Conservation (phyloP, 64 coral and sea anemone species). For the Exaiptasia diaphana region DNA sequence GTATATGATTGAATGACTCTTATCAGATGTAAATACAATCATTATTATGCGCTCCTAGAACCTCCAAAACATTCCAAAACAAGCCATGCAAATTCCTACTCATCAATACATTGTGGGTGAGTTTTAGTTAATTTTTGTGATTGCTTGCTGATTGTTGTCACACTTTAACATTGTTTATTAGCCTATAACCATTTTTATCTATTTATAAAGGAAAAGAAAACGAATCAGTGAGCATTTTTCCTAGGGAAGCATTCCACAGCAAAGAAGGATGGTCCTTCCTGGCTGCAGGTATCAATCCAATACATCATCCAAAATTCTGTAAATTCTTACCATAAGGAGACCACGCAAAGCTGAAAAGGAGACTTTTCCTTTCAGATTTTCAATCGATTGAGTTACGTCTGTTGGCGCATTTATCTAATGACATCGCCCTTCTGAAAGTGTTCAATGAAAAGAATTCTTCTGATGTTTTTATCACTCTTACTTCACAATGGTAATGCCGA, state of each 20-base stretch:
- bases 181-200: no score
- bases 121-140: no score
- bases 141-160: no score
- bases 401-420: constrained; percentile 79
- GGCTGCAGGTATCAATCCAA: constrained; percentile 62
- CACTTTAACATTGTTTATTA: no score
- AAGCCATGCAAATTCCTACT: constrained; percentile 25
- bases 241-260: constrained; percentile 65
- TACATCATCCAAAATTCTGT: background rate
- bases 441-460: constrained; percentile 48
- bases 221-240: constrained; percentile 47
- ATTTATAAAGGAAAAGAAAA: constrained; percentile 70
- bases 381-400: constrained; percentile 84
- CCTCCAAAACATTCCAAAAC: constrained; percentile 80
- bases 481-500: constrained; percentile 60
- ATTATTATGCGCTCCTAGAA: no score
- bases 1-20: no score
- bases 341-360: background rate
- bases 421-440: constrained; percentile 64
- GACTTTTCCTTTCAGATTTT: constrained; percentile 71
- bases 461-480: constrained; percentile 73
- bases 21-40: no score
- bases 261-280: constrained; percentile 76
- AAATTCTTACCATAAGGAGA: background rate
- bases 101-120: constrained; percentile 67